Evolutionary conservation across 2,113 vertebrate genomes (phyloP), one percentile per base, ranked within the genome.

Genomic region (Agapornis roseicollis): DNA sequence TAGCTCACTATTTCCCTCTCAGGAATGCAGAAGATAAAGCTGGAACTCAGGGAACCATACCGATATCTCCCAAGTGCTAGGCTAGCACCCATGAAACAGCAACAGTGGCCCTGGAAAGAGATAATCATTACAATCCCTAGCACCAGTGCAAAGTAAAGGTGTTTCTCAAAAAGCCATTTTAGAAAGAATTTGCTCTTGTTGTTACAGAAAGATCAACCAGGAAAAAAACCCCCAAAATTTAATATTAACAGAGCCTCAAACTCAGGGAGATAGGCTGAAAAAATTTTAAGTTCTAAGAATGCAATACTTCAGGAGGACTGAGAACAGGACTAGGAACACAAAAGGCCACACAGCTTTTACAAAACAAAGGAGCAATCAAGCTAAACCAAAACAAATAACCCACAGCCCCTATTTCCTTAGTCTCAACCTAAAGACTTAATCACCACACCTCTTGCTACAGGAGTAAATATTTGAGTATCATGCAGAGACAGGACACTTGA

Each of bases 391-490:
- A 68, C 44, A 88, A 96, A 69, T 52, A 92, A 84, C 13, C 20
- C 41, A 52, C 42, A 92, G 55, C 7, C 37, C 28, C 31, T 37
- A 25, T 4, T 89, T 83, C 58, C 83, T 78, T 52, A 77, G 63
- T n/a, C 47, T 52, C 44, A 88, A 66, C 10, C 69, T 87, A 19
- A 95, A 64, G 74, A 74, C 61, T 81, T 81, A 46, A 70, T 85
- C 85, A 91, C 64, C 82, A 71, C 47, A 90, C 80, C 88, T 80
- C 72, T 35, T 64, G n/a, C n/a, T 66, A 56, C 49, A 88, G 31
- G 11, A 88, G 49, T 46, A 95, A 95, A 86, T 94, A 94, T 92
- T 83, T 96, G 68, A 93, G 65, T 93, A 93, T 58, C 69, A 28
- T 11, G 27, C 33, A 58, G 90, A 85, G 60, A 39, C 72, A 86